Percentiles rank a stretch among this genome's conserved stretches.
phyloP scores from a whole-genome alignment of 2,888 invertebrate genomes.

The Euzophera pinguis region DNA sequence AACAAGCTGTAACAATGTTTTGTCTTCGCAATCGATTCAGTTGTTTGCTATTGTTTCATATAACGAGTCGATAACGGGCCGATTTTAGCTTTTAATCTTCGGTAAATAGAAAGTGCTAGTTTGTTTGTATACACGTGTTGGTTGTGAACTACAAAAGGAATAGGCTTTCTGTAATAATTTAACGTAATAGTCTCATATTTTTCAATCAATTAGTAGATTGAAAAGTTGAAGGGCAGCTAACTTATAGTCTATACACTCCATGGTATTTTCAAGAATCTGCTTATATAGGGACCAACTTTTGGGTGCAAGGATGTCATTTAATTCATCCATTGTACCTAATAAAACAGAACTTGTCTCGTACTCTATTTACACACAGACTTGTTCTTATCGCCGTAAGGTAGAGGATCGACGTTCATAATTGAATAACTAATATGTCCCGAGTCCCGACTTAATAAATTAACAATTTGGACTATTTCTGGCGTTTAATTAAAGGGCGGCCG shows the following conservation, averaged over 20 bases:
- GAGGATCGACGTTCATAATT: conserved; percentile 36
- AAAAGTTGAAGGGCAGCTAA: no score
- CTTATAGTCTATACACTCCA: no score
- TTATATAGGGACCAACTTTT: no score
- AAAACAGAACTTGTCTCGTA: neutral
- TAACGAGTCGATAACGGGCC: conserved; percentile 36
- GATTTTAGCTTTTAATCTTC: conserved; percentile 33
- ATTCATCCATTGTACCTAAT: conserved; percentile 2
- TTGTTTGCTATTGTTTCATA: conserved; percentile 51
- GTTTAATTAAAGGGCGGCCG: conserved; percentile 74
- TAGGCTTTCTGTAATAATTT: no score
- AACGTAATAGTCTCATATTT: no score
- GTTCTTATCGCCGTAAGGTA: conserved; percentile 13
- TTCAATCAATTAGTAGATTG: no score
- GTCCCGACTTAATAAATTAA: conserved; percentile 61
- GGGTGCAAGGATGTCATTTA: neutral
- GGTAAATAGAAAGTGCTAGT: conserved; percentile 17
- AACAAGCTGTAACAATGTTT: conserved; percentile 73
- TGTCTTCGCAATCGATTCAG: conserved; percentile 58
- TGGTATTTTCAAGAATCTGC: no score
- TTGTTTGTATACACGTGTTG: neutral
- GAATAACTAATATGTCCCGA: conserved; percentile 41
- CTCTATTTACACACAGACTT: conserved; percentile 8
- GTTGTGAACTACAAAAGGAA: neutral
- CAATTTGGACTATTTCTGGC: conserved; percentile 69